Evolutionary conservation across 2,113 vertebrate species (phyloP).

Genomic region (Pedionomus torquatus): DNA sequence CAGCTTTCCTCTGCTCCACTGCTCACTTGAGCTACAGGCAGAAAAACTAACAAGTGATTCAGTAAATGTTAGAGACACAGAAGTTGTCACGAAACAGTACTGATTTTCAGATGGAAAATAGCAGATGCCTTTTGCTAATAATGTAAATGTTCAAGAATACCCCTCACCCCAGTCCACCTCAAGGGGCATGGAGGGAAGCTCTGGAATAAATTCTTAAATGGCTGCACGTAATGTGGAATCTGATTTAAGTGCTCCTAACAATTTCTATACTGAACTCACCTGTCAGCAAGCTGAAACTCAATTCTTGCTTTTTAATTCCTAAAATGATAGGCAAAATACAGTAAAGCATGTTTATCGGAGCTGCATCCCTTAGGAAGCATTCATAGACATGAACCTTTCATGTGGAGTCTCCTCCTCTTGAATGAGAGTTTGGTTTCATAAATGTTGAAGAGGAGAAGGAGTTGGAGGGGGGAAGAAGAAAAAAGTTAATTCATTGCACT

Average conservation of each 20-base stretch:
- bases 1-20: background rate
- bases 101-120: background rate
- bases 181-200: background rate
- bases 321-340: background rate
- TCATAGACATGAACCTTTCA: background rate
- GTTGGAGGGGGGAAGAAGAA: background rate
- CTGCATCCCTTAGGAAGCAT: background rate
- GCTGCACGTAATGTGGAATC: background rate
- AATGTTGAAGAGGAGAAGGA: background rate
- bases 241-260: background rate
- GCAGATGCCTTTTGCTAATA: background rate
- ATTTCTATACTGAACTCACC: background rate
- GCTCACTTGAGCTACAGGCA: background rate
- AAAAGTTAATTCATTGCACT: background rate
- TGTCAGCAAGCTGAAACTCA: background rate
- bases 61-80: background rate
- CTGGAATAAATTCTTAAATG: background rate
- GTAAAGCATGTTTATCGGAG: background rate
- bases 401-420: background rate
- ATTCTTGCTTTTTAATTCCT: background rate
- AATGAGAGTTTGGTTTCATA: background rate
- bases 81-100: background rate
- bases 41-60: background rate
- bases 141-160: background rate
- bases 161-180: rapidly evolving